A percentile compares a stretch with the other conserved stretches of the same genome.
These are phyloP conservation scores for Malthinus seriepunctatus DNA, from an alignment of 2,888 invertebrate species.

Conservation along the genomic window DNA sequence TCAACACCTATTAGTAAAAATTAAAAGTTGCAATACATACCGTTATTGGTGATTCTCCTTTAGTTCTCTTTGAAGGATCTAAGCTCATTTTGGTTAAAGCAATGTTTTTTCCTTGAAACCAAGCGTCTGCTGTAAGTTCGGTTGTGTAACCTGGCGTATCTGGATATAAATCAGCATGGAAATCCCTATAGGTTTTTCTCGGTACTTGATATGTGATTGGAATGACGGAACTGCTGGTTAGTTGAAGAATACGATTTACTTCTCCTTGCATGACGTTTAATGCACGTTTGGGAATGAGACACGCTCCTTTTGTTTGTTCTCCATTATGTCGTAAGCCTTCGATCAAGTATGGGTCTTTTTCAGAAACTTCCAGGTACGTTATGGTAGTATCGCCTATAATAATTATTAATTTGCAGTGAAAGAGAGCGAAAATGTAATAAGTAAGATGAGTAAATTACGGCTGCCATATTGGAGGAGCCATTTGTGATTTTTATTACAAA, in stretches of 20 bases:
- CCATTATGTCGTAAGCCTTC: slow-evolving; percentile 87
- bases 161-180: slow-evolving; percentile 92
- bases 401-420: too few species aligned
- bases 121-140: slow-evolving; percentile 77
- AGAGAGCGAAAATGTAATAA: too few species aligned
- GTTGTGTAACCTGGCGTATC: slow-evolving; percentile 84
- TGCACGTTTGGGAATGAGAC: slow-evolving; percentile 88
- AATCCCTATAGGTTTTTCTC: slow-evolving; percentile 68
- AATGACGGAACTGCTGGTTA: slow-evolving; percentile 84
- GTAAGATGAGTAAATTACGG: too few species aligned
- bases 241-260: slow-evolving; percentile 87
- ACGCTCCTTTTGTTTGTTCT: slow-evolving; percentile 95
- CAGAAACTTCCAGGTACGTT: slow-evolving; percentile 86
- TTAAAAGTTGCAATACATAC: slow-evolving; percentile 52
- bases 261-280: slow-evolving; percentile 97
- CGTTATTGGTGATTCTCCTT: slow-evolving; percentile 64
- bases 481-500: too few species aligned
- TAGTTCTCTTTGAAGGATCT: slow-evolving; percentile 74
- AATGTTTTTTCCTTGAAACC: slow-evolving; percentile 78
- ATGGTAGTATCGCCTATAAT: slow-evolving; percentile 81
- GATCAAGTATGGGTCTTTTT: slow-evolving; percentile 86
- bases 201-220: slow-evolving; percentile 87
- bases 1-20: slow-evolving; percentile 19
- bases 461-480: too few species aligned
- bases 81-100: slow-evolving; percentile 81